Percentiles rank a stretch among this genome's conserved stretches.
phyloP scores from a whole-genome alignment of 2,113 vertebrate genomes.

The Oenanthe melanoleuca region DNA sequence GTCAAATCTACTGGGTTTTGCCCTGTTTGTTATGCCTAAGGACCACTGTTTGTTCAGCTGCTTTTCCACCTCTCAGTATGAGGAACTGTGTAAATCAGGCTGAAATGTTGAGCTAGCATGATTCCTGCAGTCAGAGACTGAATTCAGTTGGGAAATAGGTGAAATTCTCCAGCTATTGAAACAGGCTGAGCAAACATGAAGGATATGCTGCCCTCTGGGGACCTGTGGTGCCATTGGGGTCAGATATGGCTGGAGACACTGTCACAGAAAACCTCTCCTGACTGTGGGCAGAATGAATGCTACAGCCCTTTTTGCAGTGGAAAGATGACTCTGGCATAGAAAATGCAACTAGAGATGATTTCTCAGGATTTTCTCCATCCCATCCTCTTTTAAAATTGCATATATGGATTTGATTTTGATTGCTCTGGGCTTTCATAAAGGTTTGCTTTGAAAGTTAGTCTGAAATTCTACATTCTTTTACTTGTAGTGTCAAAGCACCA shows the following conservation, averaged over 20 bases:
- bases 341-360: background rate
- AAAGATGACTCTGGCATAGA: background rate
- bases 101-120: background rate
- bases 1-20: background rate
- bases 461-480: background rate
- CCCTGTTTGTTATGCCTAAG: background rate
- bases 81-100: background rate
- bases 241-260: background rate
- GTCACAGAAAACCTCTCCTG: background rate
- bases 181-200: background rate
- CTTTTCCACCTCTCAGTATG: background rate
- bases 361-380: background rate
- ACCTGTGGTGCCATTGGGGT: fast-evolving
- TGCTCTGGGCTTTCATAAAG: background rate
- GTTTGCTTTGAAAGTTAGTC: background rate
- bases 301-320: background rate
- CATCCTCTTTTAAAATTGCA: background rate
- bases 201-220: background rate
- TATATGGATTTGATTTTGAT: background rate
- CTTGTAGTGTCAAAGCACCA: background rate
- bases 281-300: background rate
- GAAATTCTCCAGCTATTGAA: background rate
- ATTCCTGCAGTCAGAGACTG: background rate
- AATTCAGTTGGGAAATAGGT: background rate
- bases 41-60: slow-evolving; percentile 9